Evolutionary conservation across 92 coral and sea anemone species (phyloP).

Genomic region (Epizoanthus stellaris): DNA sequence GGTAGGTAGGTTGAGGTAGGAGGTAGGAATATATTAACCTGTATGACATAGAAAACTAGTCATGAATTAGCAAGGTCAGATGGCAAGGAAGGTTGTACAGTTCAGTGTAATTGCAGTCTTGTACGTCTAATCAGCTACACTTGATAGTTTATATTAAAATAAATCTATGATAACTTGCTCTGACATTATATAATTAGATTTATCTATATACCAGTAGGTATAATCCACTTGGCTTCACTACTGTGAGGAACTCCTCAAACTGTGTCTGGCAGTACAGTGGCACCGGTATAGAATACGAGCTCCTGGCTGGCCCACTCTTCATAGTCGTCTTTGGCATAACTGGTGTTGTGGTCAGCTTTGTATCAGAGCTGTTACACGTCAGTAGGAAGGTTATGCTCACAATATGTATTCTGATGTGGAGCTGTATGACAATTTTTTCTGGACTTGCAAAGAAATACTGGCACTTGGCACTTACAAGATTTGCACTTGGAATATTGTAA

Average conservation of each 20-base stretch:
- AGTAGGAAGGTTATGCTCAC: conserved; percentile 24
- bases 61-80: no score
- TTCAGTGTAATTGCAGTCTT: no score
- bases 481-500: conserved; percentile 42
- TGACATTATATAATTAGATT: not conserved
- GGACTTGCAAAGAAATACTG: conserved; percentile 23
- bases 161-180: no score
- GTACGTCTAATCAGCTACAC: no score
- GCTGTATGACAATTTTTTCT: not conserved
- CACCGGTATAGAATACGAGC: conserved; percentile 31
- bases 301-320: conserved; percentile 26
- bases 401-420: conserved; percentile 23
- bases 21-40: no score
- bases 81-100: no score
- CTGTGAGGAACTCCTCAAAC: conserved; percentile 4
- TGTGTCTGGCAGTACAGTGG: conserved; percentile 26
- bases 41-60: no score
- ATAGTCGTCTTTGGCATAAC: conserved; percentile 18
- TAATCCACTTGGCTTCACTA: not conserved
- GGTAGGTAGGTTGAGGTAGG: no score
- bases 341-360: conserved; percentile 20
- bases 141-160: no score
- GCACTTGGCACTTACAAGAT: conserved; percentile 27
- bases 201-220: not conserved
- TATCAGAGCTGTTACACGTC: not conserved